A percentile compares a stretch with the other conserved stretches of the same genome.
phyloP scores from a whole-genome alignment of 2,113 vertebrate genomes.

The Mirounga angustirostris region DNA sequence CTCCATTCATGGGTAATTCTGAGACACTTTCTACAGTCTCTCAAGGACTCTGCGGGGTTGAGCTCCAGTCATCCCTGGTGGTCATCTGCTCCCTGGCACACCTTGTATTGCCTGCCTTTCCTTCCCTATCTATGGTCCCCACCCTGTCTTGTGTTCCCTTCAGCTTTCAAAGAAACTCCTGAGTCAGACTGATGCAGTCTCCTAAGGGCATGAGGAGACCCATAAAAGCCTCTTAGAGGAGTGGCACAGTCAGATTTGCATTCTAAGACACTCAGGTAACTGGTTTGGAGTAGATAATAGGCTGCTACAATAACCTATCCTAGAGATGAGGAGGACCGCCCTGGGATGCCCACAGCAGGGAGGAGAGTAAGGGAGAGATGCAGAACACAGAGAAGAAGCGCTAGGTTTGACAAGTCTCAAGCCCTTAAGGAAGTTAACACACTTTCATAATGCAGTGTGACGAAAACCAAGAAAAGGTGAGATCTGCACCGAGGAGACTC shows the following conservation, averaged over 20 bases:
- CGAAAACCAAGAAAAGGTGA: constrained; percentile 16
- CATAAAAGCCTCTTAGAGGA: background rate
- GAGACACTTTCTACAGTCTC: background rate
- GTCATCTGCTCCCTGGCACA: background rate
- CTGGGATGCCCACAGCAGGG: background rate
- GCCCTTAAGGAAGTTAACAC: background rate
- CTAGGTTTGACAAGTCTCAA: background rate
- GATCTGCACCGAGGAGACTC: background rate
- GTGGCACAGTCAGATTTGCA: background rate
- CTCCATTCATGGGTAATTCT: background rate
- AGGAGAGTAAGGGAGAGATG: background rate
- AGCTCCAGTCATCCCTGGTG: background rate
- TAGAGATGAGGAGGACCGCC: background rate
- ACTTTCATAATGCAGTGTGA: background rate
- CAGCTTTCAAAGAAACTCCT: background rate
- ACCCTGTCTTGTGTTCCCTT: accelerated
- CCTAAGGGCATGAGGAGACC: too few relatives aligned
- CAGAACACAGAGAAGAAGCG: background rate
- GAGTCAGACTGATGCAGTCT: background rate
- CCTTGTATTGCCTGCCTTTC: background rate
- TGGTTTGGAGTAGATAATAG: background rate
- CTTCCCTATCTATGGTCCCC: background rate
- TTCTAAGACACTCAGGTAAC: background rate
- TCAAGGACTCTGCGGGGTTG: background rate
- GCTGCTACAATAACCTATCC: background rate